Base-by-base conservation (phyloP, 2,113 vertebrate genomes). In the Pitta sordida region DNA sequence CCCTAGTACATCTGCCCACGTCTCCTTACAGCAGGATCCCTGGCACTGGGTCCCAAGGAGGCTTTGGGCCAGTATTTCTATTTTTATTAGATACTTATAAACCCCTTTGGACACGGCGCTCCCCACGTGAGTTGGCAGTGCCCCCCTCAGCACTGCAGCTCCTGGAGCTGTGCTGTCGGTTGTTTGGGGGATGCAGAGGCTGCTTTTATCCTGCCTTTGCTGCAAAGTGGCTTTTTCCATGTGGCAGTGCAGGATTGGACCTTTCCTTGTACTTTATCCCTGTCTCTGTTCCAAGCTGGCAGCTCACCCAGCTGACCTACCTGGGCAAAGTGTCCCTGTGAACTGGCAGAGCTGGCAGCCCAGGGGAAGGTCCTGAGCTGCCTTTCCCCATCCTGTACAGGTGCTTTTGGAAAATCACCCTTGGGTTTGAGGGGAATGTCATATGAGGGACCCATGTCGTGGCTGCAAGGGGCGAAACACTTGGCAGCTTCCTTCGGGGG, bases 91-190 rank as follows among this genome's bases (percentile, higher is more conserved):
- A 15, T 36, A 10, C 4, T 9, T 23, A 4, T 43, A 48, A 65
- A n/a, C 52, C 0, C 34, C 51, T 9, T 20, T 3, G 59, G 63
- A 10, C 4, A 1, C 10, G 15, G 32, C 0, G 1, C 26, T 69
- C 9, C 77, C 58, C 20, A 18, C 43, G 34, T 2, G 37, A 4
- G 22, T n/a, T 24, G 12, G 22, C 18, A 9, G 46, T 29, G 63
- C 20, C 4, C 11, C 6, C 3, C 20, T 58, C 8, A 1, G 22
- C 3, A 0, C 14, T 46, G 53, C 48, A 20, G 36, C 37, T 27
- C n/a, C 37, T 15, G 7, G 56, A 37, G 22, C n/a, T 29, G 30
- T 26, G 60, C 22, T 55, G 8, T 8, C 32, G 37, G 51, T 14
- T 39, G 34, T 21, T 44, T 44, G 49, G 60, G 16, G 53, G 23